Conservation (phyloP, 1,140 invertebrate genomes). For the Drosophila busckii region DNA sequence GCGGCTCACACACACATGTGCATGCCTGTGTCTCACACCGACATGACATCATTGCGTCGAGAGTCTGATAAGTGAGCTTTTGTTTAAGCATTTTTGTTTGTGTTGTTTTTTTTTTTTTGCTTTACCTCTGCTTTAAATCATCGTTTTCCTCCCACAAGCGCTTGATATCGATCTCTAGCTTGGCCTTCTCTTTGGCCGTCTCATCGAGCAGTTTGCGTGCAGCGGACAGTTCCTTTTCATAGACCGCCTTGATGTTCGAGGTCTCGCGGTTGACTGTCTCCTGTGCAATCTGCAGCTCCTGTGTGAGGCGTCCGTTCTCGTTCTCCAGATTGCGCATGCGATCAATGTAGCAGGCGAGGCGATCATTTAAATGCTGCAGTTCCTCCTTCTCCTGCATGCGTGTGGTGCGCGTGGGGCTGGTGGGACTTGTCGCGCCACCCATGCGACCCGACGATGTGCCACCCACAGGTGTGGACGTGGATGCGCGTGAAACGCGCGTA, state of each 20-base stretch:
- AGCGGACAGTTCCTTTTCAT: slow-evolving; percentile 94
- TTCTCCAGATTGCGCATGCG: slow-evolving; percentile 92
- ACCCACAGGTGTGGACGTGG: slow-evolving; percentile 67
- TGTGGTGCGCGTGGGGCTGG: slow-evolving; percentile 91
- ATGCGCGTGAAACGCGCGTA: slow-evolving; percentile 70
- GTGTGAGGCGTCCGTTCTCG: slow-evolving; percentile 92
- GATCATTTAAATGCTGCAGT: slow-evolving; percentile 95
- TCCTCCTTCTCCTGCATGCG: slow-evolving; percentile 96
- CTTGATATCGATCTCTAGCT: slow-evolving; percentile 93
- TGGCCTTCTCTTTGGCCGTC: slow-evolving; percentile 93
- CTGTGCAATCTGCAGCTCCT: slow-evolving; percentile 88
- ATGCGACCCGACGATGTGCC: slow-evolving; percentile 43
- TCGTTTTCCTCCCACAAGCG: slow-evolving; percentile 92
- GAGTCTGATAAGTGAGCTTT: slow-evolving; percentile 21
- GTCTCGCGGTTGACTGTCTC: slow-evolving; percentile 91
- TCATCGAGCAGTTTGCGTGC: slow-evolving; percentile 94
- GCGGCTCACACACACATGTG: slow-evolving; percentile 10
- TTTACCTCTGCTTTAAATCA: slow-evolving; percentile 89
- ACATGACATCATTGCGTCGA: slow-evolving; percentile 67
- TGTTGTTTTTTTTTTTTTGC: slow-evolving; percentile 11
- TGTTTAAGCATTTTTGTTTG: slow-evolving; percentile 9
- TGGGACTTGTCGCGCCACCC: slow-evolving; percentile 61
- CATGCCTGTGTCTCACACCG: neutral
- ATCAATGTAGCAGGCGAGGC: slow-evolving; percentile 97
- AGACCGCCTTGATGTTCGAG: slow-evolving; percentile 92